Evolutionary conservation across 2,113 vertebrate species (phyloP), one percentile per base, ranked within the genome.

Genomic region (Podiceps cristatus): DNA sequence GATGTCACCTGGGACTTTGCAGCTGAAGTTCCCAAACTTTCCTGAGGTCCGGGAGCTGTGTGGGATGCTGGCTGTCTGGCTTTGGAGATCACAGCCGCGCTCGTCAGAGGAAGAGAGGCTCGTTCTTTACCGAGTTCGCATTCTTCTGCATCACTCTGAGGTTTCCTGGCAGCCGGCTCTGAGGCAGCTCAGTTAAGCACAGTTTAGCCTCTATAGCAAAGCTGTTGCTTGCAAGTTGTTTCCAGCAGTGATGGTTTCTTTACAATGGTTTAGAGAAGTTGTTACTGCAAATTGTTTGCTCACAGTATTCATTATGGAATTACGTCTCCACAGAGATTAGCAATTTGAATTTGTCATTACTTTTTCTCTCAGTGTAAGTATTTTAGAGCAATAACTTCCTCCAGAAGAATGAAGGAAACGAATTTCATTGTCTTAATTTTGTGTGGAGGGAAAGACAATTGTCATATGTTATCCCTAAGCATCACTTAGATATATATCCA

Each of bases 281-380:
- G 66, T 87, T 94, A 64, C 62, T 42, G 69, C 76, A 66, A 69
- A 90, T 37, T 33, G 3, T 79, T 93, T 89, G 64, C 76, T 94
- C 69, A 69, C 86, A 33, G 80, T 74, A 35, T 79, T 96, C 74
- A 28, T 87, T 86, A 66, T 50, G 45, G 85, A 90, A 91, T 93
- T 94, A 66, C 47, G 58, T 96, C 52, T 88, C 88, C 63, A 45
- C 45, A 73, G 91, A 94, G 69, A 91, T 94, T n/a, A 92, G 74
- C 80, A 58, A 69, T 89, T 95, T 77, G 80, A 87, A 90, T 95
- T 90, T 95, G 77, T 77, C 40, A 11, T 94, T 93, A 55, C 91
- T 82, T 95, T 93, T 93, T 73, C 37, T 85, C 42, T 82, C 37
- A 47, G 13, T 82, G 69, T 93, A 95, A 95, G 88, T 95, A 74